Percentiles rank a stretch among this genome's conserved stretches.
phyloP scores from a whole-genome alignment of 2,113 vertebrate genomes.

The Osmerus eperlanus region DNA sequence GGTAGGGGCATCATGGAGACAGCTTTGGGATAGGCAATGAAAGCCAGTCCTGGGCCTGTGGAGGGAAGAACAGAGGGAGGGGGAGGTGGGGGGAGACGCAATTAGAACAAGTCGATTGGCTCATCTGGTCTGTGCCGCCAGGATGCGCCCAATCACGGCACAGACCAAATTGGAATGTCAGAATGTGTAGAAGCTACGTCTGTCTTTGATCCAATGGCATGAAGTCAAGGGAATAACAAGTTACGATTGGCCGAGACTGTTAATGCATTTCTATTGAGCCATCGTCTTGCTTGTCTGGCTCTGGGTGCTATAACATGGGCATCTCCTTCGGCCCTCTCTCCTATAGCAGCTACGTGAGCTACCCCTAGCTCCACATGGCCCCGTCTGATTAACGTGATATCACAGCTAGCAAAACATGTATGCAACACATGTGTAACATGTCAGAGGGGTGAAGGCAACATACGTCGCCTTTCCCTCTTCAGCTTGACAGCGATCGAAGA shows the following conservation, averaged over 20 bases:
- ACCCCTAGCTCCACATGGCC: too few species aligned
- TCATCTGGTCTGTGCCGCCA: constrained; percentile 55
- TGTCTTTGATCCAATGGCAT: not conserved
- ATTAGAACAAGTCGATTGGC: constrained; percentile 44
- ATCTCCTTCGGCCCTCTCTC: not conserved
- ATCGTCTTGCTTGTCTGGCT: too few species aligned
- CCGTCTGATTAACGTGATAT: too few species aligned
- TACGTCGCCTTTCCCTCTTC: constrained; percentile 19
- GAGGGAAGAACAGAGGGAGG: constrained; percentile 46
- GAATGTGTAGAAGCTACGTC: not conserved
- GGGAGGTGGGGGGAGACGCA: constrained; percentile 34
- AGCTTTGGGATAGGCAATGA: constrained; percentile 98
- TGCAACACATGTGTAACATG: too few species aligned
- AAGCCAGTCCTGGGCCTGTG: constrained; percentile 95
- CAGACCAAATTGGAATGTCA: constrained; percentile 42
- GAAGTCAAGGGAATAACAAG: not conserved
- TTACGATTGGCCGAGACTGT: too few species aligned
- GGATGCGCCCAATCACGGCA: constrained; percentile 25
- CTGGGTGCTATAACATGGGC: not conserved
- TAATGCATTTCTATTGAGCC: too few species aligned
- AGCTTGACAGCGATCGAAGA: constrained; percentile 34
- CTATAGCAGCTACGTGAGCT: not conserved
- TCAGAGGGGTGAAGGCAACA: constrained; percentile 14
- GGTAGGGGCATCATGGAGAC: constrained; percentile 98
- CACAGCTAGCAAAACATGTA: too few species aligned